Evolutionary conservation across 2,113 vertebrate genomes (phyloP).

Genomic region (Cheilinus undulatus): DNA sequence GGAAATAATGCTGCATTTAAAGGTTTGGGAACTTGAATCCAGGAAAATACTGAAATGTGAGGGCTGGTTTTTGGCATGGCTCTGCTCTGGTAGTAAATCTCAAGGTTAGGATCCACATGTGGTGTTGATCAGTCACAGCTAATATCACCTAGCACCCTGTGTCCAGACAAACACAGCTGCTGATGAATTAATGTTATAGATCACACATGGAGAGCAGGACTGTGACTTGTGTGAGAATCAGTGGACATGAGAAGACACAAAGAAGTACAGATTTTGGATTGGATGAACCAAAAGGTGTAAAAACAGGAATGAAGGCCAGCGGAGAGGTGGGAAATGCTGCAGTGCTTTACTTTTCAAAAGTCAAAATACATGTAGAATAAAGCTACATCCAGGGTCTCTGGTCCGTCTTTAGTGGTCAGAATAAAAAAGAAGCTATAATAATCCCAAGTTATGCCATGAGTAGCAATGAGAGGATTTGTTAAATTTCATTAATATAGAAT

Average conservation of each 20-base stretch:
- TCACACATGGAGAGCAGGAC: conserved; percentile 34
- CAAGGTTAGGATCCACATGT: conserved; percentile 63
- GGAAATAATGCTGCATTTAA: background rate
- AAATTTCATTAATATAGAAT: too few relatives aligned
- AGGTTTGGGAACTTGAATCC: background rate
- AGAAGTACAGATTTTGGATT: background rate
- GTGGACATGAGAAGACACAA: background rate
- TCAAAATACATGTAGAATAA: too few relatives aligned
- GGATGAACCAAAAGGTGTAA: background rate
- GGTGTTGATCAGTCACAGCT: conserved; percentile 77
- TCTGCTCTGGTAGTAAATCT: conserved; percentile 61
- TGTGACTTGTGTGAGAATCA: conserved; percentile 15
- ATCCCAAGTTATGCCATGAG: too few relatives aligned
- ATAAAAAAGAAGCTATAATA: too few relatives aligned
- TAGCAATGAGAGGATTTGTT: too few relatives aligned
- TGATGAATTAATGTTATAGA: conserved; percentile 57
- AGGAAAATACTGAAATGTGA: conserved; percentile 28
- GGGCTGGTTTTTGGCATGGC: conserved; percentile 40
- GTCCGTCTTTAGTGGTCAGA: too few relatives aligned
- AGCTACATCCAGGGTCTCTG: too few relatives aligned
- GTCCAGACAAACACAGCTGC: conserved; percentile 73
- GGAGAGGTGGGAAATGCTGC: background rate
- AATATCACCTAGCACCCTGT: conserved; percentile 71
- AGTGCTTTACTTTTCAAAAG: too few relatives aligned
- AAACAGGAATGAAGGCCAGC: background rate